Evolutionary conservation across 1,140 invertebrate species (phyloP).

Genomic region (Brachionus plicatilis): DNA sequence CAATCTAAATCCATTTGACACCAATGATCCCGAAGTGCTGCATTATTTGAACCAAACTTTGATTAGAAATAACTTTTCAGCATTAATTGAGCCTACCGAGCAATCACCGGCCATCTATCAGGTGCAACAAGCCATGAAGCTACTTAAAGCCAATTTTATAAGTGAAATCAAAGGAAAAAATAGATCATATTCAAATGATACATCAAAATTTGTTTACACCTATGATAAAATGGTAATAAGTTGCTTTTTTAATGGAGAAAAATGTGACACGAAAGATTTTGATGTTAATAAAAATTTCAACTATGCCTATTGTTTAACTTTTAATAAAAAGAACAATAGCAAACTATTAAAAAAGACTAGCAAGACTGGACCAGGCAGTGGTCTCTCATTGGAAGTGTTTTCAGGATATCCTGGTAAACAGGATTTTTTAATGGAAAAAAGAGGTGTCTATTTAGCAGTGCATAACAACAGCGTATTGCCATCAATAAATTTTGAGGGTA

Average conservation of each 20-base stretch:
- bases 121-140: background rate
- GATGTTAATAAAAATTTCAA: background rate
- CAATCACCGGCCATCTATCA: background rate
- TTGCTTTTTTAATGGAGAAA: constrained; percentile 22
- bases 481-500: background rate
- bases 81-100: background rate
- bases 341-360: background rate
- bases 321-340: background rate
- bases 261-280: background rate
- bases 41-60: background rate
- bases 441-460: constrained; percentile 2
- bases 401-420: background rate
- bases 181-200: background rate
- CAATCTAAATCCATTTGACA: constrained; percentile 18
- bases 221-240: background rate
- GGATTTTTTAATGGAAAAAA: background rate
- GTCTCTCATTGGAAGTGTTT: constrained; percentile 1
- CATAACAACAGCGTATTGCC: background rate
- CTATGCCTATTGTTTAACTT: background rate
- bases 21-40: background rate
- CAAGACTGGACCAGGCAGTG: constrained; percentile 16
- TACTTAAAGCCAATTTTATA: background rate
- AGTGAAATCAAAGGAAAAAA: background rate
- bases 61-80: background rate
- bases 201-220: background rate